These are phyloP conservation scores for Pygocentrus nattereri DNA, from an alignment of 2,797 vertebrate species.

Conservation along the genomic window DNA sequence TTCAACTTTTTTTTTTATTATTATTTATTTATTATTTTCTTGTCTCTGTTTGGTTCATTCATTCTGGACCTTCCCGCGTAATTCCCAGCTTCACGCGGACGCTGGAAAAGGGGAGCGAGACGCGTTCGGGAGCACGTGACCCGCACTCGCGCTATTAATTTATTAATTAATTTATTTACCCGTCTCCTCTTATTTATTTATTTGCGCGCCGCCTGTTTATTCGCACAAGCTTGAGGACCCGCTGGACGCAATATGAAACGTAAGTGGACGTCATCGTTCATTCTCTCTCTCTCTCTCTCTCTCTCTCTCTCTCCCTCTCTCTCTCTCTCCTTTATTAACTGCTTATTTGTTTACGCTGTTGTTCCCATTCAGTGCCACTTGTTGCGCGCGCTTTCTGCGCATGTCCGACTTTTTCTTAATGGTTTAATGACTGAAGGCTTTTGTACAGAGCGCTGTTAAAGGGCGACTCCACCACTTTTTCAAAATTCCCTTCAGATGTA, in stretches of 20 bases:
- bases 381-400: background rate
- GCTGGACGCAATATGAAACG: constrained; percentile 83
- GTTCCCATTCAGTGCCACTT: background rate
- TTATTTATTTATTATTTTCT: background rate
- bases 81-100: constrained; percentile 63
- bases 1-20: background rate
- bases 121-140: constrained; percentile 81
- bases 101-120: constrained; percentile 65
- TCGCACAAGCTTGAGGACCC: constrained; percentile 65
- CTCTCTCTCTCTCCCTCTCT: too few relatives aligned
- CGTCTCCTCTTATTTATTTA: constrained; percentile 49
- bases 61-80: constrained; percentile 68
- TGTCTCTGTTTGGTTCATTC: background rate
- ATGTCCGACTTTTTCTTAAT: too few relatives aligned
- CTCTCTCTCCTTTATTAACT: background rate
- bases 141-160: constrained; percentile 71
- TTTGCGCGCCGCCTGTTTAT: constrained; percentile 70
- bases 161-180: constrained; percentile 62
- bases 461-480: too few relatives aligned
- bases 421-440: too few relatives aligned
- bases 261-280: constrained; percentile 69
- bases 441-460: too few relatives aligned
- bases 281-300: too few relatives aligned
- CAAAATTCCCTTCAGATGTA: too few relatives aligned
- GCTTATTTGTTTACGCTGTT: background rate